Evolutionary conservation across 2,888 invertebrate genomes (phyloP), one percentile per base, ranked within the genome.

Genomic region (Gari tellinella): DNA sequence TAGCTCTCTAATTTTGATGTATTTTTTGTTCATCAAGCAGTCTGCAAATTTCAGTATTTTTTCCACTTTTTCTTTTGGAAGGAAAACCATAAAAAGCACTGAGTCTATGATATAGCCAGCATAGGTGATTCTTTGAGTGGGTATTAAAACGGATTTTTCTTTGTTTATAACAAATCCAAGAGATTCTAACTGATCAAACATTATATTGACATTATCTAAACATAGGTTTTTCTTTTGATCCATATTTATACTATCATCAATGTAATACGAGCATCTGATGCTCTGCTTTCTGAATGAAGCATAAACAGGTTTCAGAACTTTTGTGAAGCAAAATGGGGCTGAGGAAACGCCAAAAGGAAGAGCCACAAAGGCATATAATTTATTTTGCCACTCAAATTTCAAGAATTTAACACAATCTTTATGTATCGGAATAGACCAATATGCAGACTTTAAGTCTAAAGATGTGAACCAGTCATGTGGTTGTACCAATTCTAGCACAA

Each of bases 371-470:
- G 51, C 10, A 46, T 57, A 75, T 37, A 75, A 37, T 14, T 46
- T n/a, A 19, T 49, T 45, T 21, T 31, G 58, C 75, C 70, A 75
- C 15, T 38, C 3, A 60, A 70, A 70, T 58, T 63, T 66, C 21
- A 70, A 51, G 55, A 49, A 70, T 19, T 62, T 70, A 31, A 52
- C 48, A 53, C 15, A 40, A 5, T 51, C 7, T 31, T 61, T 21
- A 57, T 62, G 23, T 10, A 74, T 62, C 8, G 65, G 57, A 1
- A 75, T 58, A 2, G 58, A 62, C 17, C 58, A 58, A 70, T 75
- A 75, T 12, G 70, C 75, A 48, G 61, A 57, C 43, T 66, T 65
- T 14, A 75, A 41, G 55, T 75, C 75, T 26, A 70, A 31, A 26
- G 57, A 58, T 5, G 56, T 53, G 45, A 75, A 63, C 41, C 45